phyloP scores from a whole-genome alignment of 2,113 vertebrate genomes.

The Nematolebias whitei region DNA sequence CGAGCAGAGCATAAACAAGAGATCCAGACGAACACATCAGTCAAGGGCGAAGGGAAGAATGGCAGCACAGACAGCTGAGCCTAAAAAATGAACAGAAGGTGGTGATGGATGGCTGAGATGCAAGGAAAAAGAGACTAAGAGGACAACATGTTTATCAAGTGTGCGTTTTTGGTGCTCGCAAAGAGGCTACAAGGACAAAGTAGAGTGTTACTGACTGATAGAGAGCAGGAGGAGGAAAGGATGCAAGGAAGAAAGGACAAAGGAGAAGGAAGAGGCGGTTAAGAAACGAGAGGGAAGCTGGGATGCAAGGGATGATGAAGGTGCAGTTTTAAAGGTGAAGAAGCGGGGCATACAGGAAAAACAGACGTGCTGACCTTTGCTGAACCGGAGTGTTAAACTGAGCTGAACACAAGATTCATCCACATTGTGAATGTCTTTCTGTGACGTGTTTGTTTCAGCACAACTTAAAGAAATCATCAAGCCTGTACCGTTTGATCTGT shows the following conservation, averaged over 20 bases:
- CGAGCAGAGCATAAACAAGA: not conserved
- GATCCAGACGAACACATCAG: conserved; percentile 5
- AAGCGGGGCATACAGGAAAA: conserved; percentile 2
- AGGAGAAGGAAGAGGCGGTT: not conserved
- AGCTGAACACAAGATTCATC: conserved; percentile 55
- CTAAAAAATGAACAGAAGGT: conserved; percentile 40
- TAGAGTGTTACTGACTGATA: conserved; percentile 29
- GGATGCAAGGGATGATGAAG: conserved; percentile 26
- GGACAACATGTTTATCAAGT: conserved; percentile 57
- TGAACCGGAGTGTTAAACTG: conserved; percentile 63
- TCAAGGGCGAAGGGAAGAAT: conserved; percentile 12
- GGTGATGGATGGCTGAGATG: conserved; percentile 37
- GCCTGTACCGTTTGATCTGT: too few species aligned
- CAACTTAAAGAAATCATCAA: not conserved
- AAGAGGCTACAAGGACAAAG: conserved; percentile 58
- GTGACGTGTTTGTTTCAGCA: conserved; percentile 17
- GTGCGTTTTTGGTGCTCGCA: conserved; percentile 23
- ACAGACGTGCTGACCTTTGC: conserved; percentile 55
- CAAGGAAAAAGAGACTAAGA: conserved; percentile 34
- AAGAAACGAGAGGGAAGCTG: conserved; percentile 11
- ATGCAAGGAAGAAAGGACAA: not conserved
- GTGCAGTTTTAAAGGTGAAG: conserved; percentile 15
- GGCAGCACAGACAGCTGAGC: conserved; percentile 13
- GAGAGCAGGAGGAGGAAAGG: conserved; percentile 21
- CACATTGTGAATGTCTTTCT: conserved; percentile 52